phyloP scores from a whole-genome alignment of 1,140 invertebrate species.

The Ganaspis sp. region DNA sequence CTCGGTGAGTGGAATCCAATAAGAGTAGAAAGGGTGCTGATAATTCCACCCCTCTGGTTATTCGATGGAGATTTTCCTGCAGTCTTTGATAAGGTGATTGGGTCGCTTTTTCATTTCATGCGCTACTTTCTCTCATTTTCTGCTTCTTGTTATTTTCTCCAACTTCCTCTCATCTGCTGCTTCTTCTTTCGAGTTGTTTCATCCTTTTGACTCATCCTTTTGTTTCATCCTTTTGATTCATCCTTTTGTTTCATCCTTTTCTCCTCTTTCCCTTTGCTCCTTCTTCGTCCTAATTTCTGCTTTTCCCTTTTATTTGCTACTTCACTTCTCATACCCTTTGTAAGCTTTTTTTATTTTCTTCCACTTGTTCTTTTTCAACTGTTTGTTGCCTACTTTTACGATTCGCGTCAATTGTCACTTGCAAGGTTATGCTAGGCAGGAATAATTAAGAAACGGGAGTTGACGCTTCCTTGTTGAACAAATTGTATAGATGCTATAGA shows the following conservation, averaged over 20 bases:
- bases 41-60: background rate
- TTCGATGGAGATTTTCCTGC: background rate
- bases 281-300: no score
- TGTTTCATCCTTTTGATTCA: no score
- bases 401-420: background rate
- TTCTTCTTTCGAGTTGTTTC: background rate
- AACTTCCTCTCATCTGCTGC: background rate
- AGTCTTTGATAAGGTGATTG: background rate
- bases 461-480: background rate
- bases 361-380: background rate
- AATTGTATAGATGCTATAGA: no score
- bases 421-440: background rate
- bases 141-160: background rate
- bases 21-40: background rate
- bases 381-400: no score
- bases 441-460: background rate
- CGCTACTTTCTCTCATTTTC: background rate
- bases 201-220: no score
- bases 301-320: no score
- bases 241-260: no score
- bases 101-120: background rate
- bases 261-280: no score
- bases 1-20: conserved; percentile 8
- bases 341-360: no score
- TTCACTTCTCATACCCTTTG: no score